Percentiles rank a stretch among this genome's conserved stretches.
phyloP scores from a whole-genome alignment of 2,113 vertebrate species.

The Oryzias curvinotus region DNA sequence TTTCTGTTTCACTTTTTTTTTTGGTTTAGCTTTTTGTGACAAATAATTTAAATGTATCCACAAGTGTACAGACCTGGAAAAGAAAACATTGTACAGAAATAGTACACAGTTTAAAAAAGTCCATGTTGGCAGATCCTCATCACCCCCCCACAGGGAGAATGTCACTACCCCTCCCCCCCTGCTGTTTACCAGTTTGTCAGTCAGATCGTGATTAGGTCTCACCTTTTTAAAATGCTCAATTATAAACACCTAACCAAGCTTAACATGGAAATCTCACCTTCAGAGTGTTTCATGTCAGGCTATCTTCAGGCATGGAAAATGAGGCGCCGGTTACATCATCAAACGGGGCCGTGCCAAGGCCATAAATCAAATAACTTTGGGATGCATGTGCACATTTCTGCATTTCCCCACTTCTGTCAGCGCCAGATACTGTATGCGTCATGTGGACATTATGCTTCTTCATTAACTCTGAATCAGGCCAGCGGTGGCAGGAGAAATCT shows the following conservation, averaged over 20 bases:
- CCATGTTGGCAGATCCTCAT: background rate
- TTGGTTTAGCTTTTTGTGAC: too few species aligned
- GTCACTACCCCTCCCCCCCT: background rate
- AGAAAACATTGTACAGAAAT: too few species aligned
- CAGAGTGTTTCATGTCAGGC: background rate
- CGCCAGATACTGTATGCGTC: background rate
- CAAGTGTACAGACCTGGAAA: too few species aligned
- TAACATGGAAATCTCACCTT: background rate
- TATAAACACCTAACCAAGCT: background rate
- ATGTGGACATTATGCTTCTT: background rate
- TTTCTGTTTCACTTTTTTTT: too few species aligned
- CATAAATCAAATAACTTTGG: background rate
- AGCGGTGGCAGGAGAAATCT: background rate
- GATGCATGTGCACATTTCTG: too few species aligned
- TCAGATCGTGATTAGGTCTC: background rate
- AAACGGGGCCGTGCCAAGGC: background rate
- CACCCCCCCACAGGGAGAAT: constrained; percentile 6
- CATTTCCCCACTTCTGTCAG: background rate
- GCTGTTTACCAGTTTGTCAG: background rate
- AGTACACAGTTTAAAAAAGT: background rate
- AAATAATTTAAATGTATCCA: too few species aligned
- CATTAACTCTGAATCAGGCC: constrained; percentile 18
- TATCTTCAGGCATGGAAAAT: background rate
- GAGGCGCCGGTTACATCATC: background rate
- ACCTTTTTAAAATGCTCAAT: background rate